Conservation (phyloP, 2,113 vertebrate species). For the Dipodomys spectabilis region DNA sequence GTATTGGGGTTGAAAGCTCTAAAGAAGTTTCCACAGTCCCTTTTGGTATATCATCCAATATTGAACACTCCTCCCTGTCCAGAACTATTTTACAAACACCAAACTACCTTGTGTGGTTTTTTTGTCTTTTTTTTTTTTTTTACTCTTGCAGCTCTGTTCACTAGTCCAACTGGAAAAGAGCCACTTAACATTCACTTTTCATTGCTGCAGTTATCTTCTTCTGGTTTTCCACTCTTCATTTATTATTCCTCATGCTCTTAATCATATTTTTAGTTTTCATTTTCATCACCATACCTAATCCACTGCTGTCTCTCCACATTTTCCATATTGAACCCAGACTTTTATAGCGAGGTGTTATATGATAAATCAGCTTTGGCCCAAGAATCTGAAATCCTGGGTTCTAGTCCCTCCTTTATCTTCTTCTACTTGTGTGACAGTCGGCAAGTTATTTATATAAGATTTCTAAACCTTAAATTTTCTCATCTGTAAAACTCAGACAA, state of each 20-base stretch:
- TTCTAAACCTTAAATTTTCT: background rate
- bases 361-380: background rate
- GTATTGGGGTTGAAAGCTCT: background rate
- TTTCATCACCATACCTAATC: background rate
- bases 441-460: background rate
- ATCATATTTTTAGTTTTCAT: background rate
- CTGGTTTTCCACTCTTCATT: background rate
- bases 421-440: background rate
- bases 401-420: background rate
- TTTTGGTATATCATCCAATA: background rate
- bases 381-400: background rate
- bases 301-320: background rate
- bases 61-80: background rate
- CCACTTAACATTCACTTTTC: background rate
- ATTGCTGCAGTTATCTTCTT: background rate
- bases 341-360: background rate
- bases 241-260: background rate
- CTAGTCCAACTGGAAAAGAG: constrained; percentile 1
- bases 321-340: background rate
- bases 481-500: background rate
- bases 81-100: background rate
- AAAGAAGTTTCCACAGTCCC: background rate
- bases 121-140: background rate
- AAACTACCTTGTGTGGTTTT: background rate
- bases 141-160: background rate